Conservation (phyloP, 2,888 invertebrate species). For the Caenorhabditis japonica region DNA sequence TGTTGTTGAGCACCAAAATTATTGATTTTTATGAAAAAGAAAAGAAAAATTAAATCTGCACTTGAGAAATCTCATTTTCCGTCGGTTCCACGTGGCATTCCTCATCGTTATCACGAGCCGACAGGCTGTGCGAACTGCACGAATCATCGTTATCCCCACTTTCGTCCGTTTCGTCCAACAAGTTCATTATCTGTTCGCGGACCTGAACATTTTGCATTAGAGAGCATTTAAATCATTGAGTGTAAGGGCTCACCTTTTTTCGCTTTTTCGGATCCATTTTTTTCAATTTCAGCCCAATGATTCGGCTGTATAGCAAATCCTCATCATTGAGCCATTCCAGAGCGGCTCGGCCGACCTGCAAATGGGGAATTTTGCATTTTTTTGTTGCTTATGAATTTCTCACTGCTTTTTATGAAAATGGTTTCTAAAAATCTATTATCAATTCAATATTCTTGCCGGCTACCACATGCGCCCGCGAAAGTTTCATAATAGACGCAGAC, state of each 20-base stretch:
- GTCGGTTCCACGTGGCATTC: constrained; percentile 25
- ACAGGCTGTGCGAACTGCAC: constrained; percentile 45
- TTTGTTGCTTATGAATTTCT: no score
- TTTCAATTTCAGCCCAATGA: constrained; percentile 69
- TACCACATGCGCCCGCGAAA: no score
- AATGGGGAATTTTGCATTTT: background rate
- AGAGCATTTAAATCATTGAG: no score
- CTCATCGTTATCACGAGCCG: constrained; percentile 38
- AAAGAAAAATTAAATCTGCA: background rate
- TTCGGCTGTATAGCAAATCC: constrained; percentile 69
- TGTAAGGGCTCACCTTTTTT: constrained; percentile 59
- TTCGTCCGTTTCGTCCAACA: constrained; percentile 67
- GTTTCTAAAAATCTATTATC: no score
- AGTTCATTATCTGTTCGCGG: constrained; percentile 63
- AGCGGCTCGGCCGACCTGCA: constrained; percentile 50
- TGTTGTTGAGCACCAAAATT: constrained; percentile 7
- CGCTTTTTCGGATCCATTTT: constrained; percentile 69
- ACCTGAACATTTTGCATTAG: constrained; percentile 50
- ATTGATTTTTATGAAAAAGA: constrained; percentile 1
- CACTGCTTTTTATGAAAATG: no score
- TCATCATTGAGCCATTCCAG: constrained; percentile 72
- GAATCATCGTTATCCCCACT: constrained; percentile 43
- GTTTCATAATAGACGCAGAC: no score
- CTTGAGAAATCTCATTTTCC: constrained; percentile 24
- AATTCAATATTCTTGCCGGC: no score